Evolutionary conservation across 2,888 invertebrate species (phyloP).

Genomic region (Sinotaia quadrata): DNA sequence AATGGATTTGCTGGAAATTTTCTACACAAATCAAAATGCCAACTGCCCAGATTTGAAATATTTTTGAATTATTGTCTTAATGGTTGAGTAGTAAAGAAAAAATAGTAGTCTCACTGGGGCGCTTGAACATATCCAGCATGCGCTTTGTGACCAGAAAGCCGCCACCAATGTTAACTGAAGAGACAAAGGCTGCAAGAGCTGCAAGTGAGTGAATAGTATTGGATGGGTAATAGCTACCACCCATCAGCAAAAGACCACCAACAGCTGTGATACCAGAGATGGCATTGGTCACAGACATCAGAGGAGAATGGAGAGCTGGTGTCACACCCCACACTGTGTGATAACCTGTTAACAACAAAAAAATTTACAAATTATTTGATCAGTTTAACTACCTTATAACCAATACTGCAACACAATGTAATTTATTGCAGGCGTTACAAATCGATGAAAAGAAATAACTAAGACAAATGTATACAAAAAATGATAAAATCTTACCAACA

Average conservation of each 20-base stretch:
- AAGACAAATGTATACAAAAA: background rate
- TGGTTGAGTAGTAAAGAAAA: too few species aligned
- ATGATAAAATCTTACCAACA: constrained; percentile 75
- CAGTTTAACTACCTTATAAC: too few species aligned
- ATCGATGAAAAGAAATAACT: too few species aligned
- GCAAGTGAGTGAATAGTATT: constrained; percentile 83
- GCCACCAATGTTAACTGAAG: constrained; percentile 91
- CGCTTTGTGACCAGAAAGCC: constrained; percentile 91
- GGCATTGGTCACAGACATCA: constrained; percentile 94
- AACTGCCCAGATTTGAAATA: too few species aligned
- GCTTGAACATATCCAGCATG: constrained; percentile 93
- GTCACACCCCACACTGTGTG: constrained; percentile 95
- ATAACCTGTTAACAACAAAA: too few species aligned
- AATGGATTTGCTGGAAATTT: too few species aligned
- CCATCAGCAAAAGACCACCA: constrained; percentile 90
- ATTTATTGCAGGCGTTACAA: too few species aligned
- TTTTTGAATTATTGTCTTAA: too few species aligned
- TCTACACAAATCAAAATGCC: too few species aligned
- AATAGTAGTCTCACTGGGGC: constrained; percentile 73
- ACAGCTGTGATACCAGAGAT: constrained; percentile 93
- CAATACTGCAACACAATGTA: too few species aligned
- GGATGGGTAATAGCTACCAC: constrained; percentile 82
- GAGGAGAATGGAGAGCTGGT: constrained; percentile 89
- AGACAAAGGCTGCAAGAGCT: constrained; percentile 87
- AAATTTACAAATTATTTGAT: too few species aligned